Evolutionary conservation across 2,888 invertebrate genomes (phyloP), one percentile per base, ranked within the genome.

Genomic region (Macrostomum cliftonense): DNA sequence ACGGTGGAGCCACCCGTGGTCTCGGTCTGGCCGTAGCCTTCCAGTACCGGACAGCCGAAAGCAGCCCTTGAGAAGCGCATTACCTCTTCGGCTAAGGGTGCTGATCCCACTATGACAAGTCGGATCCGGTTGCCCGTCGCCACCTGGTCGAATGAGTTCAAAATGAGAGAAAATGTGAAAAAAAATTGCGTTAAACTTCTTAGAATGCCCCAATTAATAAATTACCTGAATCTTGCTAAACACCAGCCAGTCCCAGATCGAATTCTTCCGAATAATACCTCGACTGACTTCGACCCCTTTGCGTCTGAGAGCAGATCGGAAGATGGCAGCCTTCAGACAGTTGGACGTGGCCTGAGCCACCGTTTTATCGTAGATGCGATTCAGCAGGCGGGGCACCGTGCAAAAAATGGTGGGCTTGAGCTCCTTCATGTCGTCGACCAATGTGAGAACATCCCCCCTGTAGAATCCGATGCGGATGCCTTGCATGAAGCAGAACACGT

Each of bases 181-280:
- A n/a, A n/a, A n/a, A n/a, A n/a, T n/a, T n/a, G n/a, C n/a, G n/a
- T n/a, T n/a, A n/a, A n/a, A n/a, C n/a, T n/a, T n/a, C n/a, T n/a
- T n/a, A n/a, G n/a, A n/a, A n/a, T n/a, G n/a, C n/a, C n/a, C n/a
- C n/a, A n/a, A n/a, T n/a, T n/a, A n/a, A n/a, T n/a, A n/a, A n/a
- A n/a, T n/a, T n/a, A 85, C 83, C 67, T 89, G 88, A 39, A 93
- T 82, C 73, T 85, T 86, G 65, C 80, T 79, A 73, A 93, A 91
- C 52, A 89, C 81, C 57, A 91, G 64, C 69, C 80, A 82, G 70
- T 93, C 91, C 91, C 91, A 93, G 54, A 89, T 76, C 43, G 84
- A 85, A 69, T 88, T 83, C 53, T 20, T n/a, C 50, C 88, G 77
- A 54, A 89, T 75, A 48, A 89, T 81, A 37, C 87, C 83, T 58